Evolutionary conservation across 2,113 vertebrate genomes (phyloP).

Genomic region (Cairina moschata): DNA sequence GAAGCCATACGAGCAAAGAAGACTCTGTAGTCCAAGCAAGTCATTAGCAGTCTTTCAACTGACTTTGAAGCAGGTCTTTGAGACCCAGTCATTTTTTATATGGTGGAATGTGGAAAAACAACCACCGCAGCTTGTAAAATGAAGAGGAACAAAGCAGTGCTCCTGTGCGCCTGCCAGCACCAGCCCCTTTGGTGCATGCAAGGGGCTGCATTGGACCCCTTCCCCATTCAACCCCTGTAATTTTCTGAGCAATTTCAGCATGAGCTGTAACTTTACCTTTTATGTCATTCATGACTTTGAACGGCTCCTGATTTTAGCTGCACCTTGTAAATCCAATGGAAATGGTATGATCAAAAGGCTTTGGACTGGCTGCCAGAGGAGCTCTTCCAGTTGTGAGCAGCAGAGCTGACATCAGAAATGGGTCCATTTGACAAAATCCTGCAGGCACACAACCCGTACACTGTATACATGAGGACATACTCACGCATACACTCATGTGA

Average conservation of each 20-base stretch:
- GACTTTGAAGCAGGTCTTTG: slow-evolving; percentile 44
- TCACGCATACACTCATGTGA: fast-evolving
- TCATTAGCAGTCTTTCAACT: slow-evolving; percentile 28
- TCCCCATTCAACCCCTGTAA: not conserved
- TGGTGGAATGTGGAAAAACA: slow-evolving; percentile 44
- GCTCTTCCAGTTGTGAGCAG: not conserved
- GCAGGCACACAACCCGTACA: not conserved
- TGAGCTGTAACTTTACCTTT: slow-evolving; percentile 12
- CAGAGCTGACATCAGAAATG: not conserved
- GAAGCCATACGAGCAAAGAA: not conserved
- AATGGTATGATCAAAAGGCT: not conserved
- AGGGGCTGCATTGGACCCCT: not conserved
- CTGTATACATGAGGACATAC: not conserved
- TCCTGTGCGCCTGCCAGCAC: not conserved
- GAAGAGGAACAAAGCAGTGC: not conserved
- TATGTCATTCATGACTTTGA: not conserved
- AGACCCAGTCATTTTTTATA: slow-evolving; percentile 9
- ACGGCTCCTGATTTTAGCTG: slow-evolving; percentile 10
- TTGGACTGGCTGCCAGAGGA: not conserved
- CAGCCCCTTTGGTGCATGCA: not conserved
- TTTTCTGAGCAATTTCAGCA: slow-evolving; percentile 50
- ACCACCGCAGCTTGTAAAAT: not conserved
- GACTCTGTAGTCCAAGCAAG: not conserved
- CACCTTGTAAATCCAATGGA: slow-evolving; percentile 48
- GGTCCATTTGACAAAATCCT: not conserved